A percentile compares a stretch with the other conserved stretches of the same genome.
Conservation (phyloP, 2,113 vertebrate species). For the Peucedramus taeniatus region DNA sequence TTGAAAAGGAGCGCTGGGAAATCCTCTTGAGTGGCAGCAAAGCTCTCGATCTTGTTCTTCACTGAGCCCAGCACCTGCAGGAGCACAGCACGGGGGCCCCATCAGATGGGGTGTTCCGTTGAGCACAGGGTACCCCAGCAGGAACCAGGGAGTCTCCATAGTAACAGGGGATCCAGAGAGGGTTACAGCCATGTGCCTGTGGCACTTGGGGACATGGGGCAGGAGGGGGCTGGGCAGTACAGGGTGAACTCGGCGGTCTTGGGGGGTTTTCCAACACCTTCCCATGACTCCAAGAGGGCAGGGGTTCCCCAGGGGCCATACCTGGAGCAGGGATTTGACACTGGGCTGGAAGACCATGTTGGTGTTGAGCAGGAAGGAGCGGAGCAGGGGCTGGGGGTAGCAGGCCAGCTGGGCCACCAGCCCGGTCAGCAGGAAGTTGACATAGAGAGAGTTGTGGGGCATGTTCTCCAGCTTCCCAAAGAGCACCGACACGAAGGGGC, state of each 20-base stretch:
- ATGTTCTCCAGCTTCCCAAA: slow-evolving; percentile 96
- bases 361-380: slow-evolving; percentile 97
- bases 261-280: fast-evolving
- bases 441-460: slow-evolving; percentile 95
- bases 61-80: slow-evolving; percentile 90
- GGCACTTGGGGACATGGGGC: neutral
- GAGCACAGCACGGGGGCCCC: neutral
- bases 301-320: neutral
- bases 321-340: slow-evolving; percentile 96
- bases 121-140: neutral
- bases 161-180: neutral
- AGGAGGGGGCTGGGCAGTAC: neutral
- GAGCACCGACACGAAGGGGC: slow-evolving; percentile 89
- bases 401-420: slow-evolving; percentile 92
- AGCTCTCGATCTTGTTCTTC: slow-evolving; percentile 94
- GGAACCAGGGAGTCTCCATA: fast-evolving
- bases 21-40: slow-evolving; percentile 88
- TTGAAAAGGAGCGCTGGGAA: slow-evolving; percentile 89
- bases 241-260: fast-evolving
- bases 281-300: neutral
- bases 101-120: neutral
- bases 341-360: slow-evolving; percentile 99
- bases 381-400: slow-evolving; percentile 93
- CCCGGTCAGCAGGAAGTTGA: slow-evolving; percentile 95
- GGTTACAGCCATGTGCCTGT: neutral